Evolutionary conservation across 2,113 vertebrate genomes (phyloP).

Genomic region (Mobula hypostoma): DNA sequence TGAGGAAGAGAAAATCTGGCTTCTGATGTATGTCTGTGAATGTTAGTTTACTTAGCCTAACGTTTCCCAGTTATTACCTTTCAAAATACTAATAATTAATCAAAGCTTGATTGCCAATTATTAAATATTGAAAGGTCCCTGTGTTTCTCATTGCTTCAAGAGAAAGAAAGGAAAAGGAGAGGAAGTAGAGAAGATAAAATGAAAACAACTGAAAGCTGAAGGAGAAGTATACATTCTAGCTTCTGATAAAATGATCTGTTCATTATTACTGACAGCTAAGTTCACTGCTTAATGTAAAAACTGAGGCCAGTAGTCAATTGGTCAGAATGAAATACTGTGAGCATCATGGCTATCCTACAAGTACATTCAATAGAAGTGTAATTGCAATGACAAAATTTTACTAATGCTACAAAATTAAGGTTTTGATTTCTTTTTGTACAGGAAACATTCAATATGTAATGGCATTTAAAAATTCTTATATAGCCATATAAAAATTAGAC

Average conservation of each 20-base stretch:
- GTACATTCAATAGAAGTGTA: neutral
- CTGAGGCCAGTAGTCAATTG: neutral
- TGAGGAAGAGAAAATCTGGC: neutral
- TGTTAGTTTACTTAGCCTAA: neutral
- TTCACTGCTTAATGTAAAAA: neutral
- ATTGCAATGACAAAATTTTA: neutral
- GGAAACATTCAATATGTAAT: neutral
- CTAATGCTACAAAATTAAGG: neutral
- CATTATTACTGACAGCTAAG: neutral
- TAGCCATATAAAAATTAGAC: neutral
- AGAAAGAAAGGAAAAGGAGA: neutral
- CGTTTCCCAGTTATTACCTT: neutral
- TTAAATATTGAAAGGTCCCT: neutral
- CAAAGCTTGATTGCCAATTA: neutral
- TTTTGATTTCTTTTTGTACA: neutral
- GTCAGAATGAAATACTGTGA: conserved; percentile 13
- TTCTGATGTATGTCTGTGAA: neutral
- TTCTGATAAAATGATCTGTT: neutral
- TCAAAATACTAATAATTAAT: neutral
- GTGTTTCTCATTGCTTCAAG: neutral
- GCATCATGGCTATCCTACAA: neutral
- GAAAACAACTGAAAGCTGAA: neutral
- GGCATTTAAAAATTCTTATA: neutral
- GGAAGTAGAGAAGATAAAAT: neutral
- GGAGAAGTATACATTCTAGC: neutral